Base-by-base conservation (phyloP, 1,140 invertebrate genomes). In the Polyergus mexicanus region DNA sequence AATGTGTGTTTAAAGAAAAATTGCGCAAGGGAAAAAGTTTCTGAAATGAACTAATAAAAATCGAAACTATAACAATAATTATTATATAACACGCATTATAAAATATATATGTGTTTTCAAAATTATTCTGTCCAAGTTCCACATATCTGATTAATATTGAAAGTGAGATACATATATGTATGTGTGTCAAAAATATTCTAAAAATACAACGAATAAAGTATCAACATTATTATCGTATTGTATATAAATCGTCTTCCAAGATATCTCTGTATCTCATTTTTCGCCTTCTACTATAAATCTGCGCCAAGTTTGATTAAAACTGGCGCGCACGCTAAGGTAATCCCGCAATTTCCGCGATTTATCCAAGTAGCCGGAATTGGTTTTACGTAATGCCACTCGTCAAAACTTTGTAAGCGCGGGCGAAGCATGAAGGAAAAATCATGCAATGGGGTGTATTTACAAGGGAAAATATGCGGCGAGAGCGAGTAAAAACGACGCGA, bases 291-390 rank as follows among this genome's bases (percentile, higher is more conserved):
- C 54, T 22, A 72, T 74, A 83, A 83, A 83, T 83, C 68, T 8
- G 25, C 68, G 38, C 68, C 38, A 25, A 25, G 68, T 83, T 83
- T 72, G 78, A 83, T 83, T 83, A 83, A 83, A 83, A 60, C 66
- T 35, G 32, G 47, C 11, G 35, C 44, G 44, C 51, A 16, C 25
- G 51, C 28, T 54, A 25, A 81, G 22, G 66, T 32, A 60, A 81
- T 69, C 68, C 22, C 51, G 54, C 68, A 69, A 71, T 69, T 80
- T 71, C 4, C 35, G 66, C 68, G 78, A 72, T 72, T 81, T 81
- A 81, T 44, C 13, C 68, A 41, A 74, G 28, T 13, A 72, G 11
- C 25, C 19, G 10, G 16, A 32, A 22, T 25, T 16, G 32, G 54
- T n/a, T 47, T 22, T 13, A 19, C 47, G 16, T 71, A 69, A 71